Conservation (phyloP, 2,888 invertebrate species). For the Hemicrepidius hirtus region DNA sequence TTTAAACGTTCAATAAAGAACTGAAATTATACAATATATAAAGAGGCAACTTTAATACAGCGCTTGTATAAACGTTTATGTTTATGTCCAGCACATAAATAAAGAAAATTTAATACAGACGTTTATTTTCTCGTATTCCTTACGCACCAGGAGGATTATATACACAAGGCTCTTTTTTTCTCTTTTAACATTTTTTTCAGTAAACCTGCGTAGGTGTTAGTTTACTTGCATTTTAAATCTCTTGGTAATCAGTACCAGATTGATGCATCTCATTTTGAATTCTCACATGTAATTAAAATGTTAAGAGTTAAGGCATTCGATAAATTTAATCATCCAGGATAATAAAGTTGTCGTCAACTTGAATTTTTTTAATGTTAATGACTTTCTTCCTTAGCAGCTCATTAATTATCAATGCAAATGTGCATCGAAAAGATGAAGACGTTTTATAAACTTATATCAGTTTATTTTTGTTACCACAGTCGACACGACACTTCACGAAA, state of each 20-base stretch:
- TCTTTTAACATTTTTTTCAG: background rate
- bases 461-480: background rate
- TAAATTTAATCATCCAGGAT: conserved; percentile 55
- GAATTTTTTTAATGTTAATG: conserved; percentile 54
- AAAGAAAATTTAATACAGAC: conserved; percentile 34
- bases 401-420: conserved; percentile 59
- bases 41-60: conserved; percentile 30
- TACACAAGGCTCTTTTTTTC: conserved; percentile 25
- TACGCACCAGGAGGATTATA: conserved; percentile 42
- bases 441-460: background rate
- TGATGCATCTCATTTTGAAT: conserved; percentile 28
- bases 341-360: conserved; percentile 59
- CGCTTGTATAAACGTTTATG: conserved; percentile 36
- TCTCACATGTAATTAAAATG: conserved; percentile 28
- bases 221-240: background rate
- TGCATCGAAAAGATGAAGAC: conserved; percentile 14
- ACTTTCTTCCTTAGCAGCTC: conserved; percentile 52
- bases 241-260: conserved; percentile 7
- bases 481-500: no score
- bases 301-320: conserved; percentile 46
- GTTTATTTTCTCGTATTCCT: conserved; percentile 41
- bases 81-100: conserved; percentile 37
- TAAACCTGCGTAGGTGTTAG: conserved; percentile 1
- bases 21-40: conserved; percentile 27
- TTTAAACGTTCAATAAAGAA: conserved; percentile 15